These are phyloP conservation scores for Cinclus mexicanus DNA, from an alignment of 2,113 vertebrate genomes.

Conservation along the genomic window DNA sequence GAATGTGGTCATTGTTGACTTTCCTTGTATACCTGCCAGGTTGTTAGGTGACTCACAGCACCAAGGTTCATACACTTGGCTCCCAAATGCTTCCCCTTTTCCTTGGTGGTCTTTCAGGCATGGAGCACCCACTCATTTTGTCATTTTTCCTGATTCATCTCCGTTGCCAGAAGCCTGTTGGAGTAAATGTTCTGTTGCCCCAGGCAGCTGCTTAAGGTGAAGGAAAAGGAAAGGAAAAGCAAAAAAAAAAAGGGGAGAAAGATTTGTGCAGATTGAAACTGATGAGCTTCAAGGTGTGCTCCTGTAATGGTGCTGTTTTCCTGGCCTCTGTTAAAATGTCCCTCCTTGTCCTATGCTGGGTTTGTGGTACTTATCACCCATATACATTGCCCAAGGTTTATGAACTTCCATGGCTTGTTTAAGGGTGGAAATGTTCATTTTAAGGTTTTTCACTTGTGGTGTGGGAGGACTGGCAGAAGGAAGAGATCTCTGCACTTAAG, in stretches of 20 bases:
- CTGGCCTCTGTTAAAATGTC: neutral
- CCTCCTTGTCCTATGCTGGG: neutral
- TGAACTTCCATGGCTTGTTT: neutral
- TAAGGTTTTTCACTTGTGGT: neutral
- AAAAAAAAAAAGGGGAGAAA: neutral
- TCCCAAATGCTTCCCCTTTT: neutral
- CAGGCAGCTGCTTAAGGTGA: neutral
- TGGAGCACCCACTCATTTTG: neutral
- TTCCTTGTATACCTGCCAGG: constrained; percentile 51
- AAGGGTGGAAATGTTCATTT: neutral
- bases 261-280: neutral
- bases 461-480: neutral
- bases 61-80: neutral
- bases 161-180: neutral
- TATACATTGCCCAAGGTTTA: neutral
- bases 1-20: constrained; percentile 59
- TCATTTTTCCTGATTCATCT: neutral
- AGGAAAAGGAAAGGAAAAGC: too few relatives aligned
- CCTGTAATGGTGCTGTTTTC: neutral
- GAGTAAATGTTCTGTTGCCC: neutral
- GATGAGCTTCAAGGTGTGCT: neutral
- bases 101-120: neutral
- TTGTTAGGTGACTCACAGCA: constrained; percentile 61
- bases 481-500: neutral
- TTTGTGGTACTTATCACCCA: neutral